These are phyloP conservation scores for Pissodes strobi DNA, from an alignment of 1,140 invertebrate species.

Conservation along the genomic window DNA sequence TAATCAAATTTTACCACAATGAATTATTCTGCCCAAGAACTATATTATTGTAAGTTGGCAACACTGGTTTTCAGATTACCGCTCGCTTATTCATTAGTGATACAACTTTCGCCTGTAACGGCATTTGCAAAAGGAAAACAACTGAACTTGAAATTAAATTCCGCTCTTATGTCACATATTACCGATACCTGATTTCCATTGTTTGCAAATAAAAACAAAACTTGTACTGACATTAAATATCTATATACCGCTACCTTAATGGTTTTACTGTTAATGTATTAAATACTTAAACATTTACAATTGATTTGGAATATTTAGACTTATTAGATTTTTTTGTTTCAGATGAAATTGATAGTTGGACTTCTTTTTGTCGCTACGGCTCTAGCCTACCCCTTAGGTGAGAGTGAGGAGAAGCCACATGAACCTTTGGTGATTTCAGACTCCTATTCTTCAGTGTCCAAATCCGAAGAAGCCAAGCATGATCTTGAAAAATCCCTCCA, in stretches of 20 bases:
- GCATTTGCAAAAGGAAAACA: constrained; percentile 12
- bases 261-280: neutral
- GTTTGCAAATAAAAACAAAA: constrained; percentile 7
- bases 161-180: constrained; percentile 19
- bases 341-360: constrained; percentile 56
- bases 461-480: constrained; percentile 42
- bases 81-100: constrained; percentile 1
- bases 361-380: constrained; percentile 48
- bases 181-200: constrained; percentile 14
- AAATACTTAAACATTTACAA: neutral
- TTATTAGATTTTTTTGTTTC: constrained; percentile 39
- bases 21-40: too few relatives aligned
- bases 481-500: constrained; percentile 22
- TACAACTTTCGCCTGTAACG: constrained; percentile 22
- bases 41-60: neutral
- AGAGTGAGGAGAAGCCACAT: constrained; percentile 46
- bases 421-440: constrained; percentile 54
- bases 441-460: constrained; percentile 53
- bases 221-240: neutral
- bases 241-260: neutral
- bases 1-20: too few relatives aligned
- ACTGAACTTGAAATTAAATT: constrained; percentile 20
- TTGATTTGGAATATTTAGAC: neutral
- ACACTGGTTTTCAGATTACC: neutral
- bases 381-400: constrained; percentile 51